Evolutionary conservation across 2,113 vertebrate species (phyloP).

Genomic region (Neolamprologus cancellatus): DNA sequence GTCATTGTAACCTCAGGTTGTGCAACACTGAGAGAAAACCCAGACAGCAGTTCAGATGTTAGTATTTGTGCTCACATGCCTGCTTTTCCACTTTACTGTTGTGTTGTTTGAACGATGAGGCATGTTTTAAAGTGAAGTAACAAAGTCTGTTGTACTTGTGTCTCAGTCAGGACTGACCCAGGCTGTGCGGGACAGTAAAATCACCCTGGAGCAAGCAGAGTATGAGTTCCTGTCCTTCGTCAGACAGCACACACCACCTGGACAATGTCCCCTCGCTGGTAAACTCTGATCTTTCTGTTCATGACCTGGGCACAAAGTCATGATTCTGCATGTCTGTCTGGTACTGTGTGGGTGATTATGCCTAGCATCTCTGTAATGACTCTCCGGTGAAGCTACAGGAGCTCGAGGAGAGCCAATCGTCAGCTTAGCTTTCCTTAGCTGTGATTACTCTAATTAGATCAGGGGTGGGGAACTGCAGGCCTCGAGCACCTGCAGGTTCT

Average conservation of each 20-base stretch:
- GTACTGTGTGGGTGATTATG: not conserved
- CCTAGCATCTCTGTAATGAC: not conserved
- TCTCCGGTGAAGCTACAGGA: not conserved
- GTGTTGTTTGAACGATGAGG: not conserved
- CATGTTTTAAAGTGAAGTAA: not conserved
- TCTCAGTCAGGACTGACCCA: conserved; percentile 92
- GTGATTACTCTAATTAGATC: not conserved
- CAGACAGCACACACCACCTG: conserved; percentile 88
- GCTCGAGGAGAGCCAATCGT: not conserved
- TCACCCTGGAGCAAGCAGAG: conserved; percentile 87
- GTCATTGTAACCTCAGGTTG: not conserved
- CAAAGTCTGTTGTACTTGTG: not conserved
- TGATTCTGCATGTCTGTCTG: not conserved
- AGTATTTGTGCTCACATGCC: fast-evolving
- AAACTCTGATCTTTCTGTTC: not conserved
- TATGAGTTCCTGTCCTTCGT: conserved; percentile 95
- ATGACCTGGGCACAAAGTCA: not conserved
- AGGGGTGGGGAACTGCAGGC: not conserved
- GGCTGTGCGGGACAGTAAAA: conserved; percentile 86
- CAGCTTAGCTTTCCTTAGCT: not conserved
- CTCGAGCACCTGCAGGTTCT: not conserved
- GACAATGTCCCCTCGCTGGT: conserved; percentile 94
- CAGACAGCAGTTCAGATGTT: not conserved
- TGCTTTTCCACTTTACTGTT: not conserved
- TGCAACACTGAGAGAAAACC: not conserved